These are phyloP conservation scores for Jordanella pulchra DNA, from an alignment of 2,797 vertebrate genomes.

Conservation along the genomic window DNA sequence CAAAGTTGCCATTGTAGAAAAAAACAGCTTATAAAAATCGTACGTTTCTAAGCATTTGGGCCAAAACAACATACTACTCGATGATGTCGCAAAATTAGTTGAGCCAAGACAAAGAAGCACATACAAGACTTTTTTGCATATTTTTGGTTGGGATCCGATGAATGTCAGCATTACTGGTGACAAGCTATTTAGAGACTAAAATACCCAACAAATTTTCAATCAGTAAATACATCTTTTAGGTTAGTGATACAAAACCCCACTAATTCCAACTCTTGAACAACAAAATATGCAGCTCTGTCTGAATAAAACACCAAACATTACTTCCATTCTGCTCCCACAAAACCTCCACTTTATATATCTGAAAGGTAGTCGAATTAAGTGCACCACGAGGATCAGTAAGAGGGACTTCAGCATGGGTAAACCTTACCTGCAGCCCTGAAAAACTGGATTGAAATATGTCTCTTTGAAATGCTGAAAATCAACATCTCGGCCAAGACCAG, in stretches of 20 bases:
- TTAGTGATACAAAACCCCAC: no score
- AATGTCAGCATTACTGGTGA: no score
- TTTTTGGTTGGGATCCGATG: no score
- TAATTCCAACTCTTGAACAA: no score
- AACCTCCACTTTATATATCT: constrained; percentile 30
- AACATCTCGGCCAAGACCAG: constrained; percentile 8
- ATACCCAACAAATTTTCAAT: no score
- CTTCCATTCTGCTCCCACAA: constrained; percentile 30
- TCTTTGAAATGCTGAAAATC: constrained; percentile 34
- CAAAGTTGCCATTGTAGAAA: no score
- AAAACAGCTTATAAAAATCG: neutral
- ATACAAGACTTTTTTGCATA: no score
- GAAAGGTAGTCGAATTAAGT: constrained; percentile 19
- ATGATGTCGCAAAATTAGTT: neutral
- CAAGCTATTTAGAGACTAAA: no score
- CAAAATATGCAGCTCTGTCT: neutral
- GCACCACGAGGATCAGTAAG: constrained; percentile 23
- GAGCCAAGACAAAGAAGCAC: neutral
- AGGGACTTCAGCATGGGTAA: constrained; percentile 17
- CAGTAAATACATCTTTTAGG: no score
- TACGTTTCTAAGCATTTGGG: neutral
- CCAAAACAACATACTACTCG: neutral
- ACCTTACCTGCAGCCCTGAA: constrained; percentile 23
- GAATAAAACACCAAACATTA: constrained; percentile 39
- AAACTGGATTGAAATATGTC: constrained; percentile 18